Evolutionary conservation across 30 jellyfish, hydroid and myxozoan genomes (phyloP).

Genomic region (Cassiopea andromeda): DNA sequence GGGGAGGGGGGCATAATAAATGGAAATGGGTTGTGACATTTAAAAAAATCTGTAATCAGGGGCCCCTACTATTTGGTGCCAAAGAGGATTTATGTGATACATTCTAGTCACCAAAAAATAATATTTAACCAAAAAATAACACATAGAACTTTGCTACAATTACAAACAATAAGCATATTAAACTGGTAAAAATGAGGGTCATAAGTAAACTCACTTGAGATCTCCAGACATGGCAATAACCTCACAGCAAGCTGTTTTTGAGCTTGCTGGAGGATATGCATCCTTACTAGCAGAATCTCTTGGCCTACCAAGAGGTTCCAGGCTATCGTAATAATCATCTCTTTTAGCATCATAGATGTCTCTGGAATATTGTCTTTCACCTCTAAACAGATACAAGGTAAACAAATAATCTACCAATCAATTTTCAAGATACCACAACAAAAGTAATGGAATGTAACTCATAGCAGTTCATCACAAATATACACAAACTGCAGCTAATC

Average conservation of each 20-base stretch:
- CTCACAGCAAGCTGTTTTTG: slow-evolving; percentile 89
- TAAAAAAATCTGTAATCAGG: too few relatives aligned
- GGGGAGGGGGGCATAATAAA: too few relatives aligned
- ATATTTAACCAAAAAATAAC: too few relatives aligned
- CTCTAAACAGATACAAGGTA: background rate
- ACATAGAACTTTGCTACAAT: too few relatives aligned
- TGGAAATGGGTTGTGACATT: too few relatives aligned
- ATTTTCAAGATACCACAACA: too few relatives aligned
- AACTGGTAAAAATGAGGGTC: background rate
- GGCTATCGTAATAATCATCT: slow-evolving; percentile 27
- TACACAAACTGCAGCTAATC: background rate
- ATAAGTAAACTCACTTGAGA: slow-evolving; percentile 55
- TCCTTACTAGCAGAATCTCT: slow-evolving; percentile 61
- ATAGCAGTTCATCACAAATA: background rate
- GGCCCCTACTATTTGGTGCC: too few relatives aligned
- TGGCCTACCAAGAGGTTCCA: slow-evolving; percentile 11
- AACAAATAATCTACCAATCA: too few relatives aligned
- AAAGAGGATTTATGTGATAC: too few relatives aligned
- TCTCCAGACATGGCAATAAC: slow-evolving; percentile 75
- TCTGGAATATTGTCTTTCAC: slow-evolving; percentile 32
- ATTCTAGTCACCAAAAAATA: too few relatives aligned
- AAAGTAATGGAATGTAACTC: too few relatives aligned
- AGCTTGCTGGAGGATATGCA: slow-evolving; percentile 51
- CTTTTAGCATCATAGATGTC: slow-evolving; percentile 33
- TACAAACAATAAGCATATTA: too few relatives aligned